Conservation (phyloP, 2,113 vertebrate genomes). For the Eubucco bourcierii region DNA sequence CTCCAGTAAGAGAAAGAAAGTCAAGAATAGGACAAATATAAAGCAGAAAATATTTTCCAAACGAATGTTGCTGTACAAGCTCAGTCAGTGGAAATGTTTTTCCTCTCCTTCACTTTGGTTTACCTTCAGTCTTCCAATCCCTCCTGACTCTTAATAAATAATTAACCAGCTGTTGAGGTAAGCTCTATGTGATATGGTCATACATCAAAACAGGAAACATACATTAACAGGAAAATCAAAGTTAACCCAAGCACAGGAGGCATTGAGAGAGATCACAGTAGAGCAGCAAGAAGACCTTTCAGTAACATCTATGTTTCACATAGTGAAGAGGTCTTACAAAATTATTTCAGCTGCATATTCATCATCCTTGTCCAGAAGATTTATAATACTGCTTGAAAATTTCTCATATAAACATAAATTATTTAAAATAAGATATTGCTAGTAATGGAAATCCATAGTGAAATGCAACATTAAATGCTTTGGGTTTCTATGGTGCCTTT, state of each 20-base stretch:
- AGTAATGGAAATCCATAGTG: constrained; percentile 46
- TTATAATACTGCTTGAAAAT: constrained; percentile 27
- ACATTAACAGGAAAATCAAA: constrained; percentile 37
- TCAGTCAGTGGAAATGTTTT: not conserved
- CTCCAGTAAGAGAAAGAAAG: not conserved
- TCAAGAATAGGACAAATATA: not conserved
- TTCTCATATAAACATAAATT: constrained; percentile 27
- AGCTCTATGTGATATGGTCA: not conserved
- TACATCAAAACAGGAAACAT: constrained; percentile 41
- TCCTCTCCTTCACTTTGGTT: constrained; percentile 20
- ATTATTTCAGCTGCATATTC: constrained; percentile 35
- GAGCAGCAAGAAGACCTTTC: constrained; percentile 3
- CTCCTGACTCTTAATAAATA: constrained; percentile 39
- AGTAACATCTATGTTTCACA: not conserved
- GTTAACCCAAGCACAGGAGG: constrained; percentile 19
- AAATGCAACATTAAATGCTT: constrained; percentile 21
- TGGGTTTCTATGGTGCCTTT: constrained; percentile 24
- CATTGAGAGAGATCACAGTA: not conserved
- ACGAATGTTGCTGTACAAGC: not conserved
- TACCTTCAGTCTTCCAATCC: constrained; percentile 36
- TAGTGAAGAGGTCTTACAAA: not conserved
- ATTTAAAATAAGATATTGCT: constrained; percentile 36
- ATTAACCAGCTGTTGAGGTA: constrained; percentile 45
- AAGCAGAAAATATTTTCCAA: not conserved
- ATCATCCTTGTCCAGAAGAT: constrained; percentile 19